phyloP scores from a whole-genome alignment of 2,113 vertebrate genomes.

The Lipophrys pholis region DNA sequence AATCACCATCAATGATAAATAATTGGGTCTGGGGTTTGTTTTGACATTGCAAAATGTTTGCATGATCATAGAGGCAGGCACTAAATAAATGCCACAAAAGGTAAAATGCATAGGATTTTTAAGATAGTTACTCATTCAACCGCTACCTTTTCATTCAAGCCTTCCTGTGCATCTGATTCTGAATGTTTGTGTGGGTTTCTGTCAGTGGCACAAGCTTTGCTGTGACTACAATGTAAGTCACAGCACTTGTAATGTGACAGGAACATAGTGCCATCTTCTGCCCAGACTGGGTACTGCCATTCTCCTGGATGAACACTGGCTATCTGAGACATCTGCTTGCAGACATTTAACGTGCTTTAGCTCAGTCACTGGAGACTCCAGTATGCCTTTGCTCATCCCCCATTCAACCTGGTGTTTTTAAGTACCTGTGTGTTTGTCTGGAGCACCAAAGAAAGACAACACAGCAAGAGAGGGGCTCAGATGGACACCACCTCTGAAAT shows the following conservation, averaged over 20 bases:
- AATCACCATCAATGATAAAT: neutral
- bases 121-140: conserved; percentile 48
- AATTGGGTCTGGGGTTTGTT: conserved; percentile 1
- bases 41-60: conserved; percentile 32
- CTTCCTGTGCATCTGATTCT: conserved; percentile 25
- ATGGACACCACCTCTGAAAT: conserved; percentile 7
- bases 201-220: conserved; percentile 11
- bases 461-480: neutral
- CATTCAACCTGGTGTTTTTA: conserved; percentile 39
- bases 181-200: conserved; percentile 15
- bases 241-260: conserved; percentile 31
- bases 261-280: conserved; percentile 83
- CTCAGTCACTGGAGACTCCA: conserved; percentile 36
- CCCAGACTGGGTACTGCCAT: neutral
- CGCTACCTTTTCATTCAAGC: conserved; percentile 61
- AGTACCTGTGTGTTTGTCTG: conserved; percentile 35
- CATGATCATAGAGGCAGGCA: neutral
- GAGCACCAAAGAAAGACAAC: neutral
- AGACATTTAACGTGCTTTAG: conserved; percentile 53
- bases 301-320: conserved; percentile 15
- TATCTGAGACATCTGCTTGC: conserved; percentile 57
- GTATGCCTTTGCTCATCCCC: conserved; percentile 27
- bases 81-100: too few species aligned
- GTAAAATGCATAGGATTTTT: too few species aligned
- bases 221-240: neutral